Percentiles rank a stretch among this genome's conserved stretches.
Evolutionary conservation across 2,797 vertebrate species (phyloP).

Genomic region (Choloepus didactylus): DNA sequence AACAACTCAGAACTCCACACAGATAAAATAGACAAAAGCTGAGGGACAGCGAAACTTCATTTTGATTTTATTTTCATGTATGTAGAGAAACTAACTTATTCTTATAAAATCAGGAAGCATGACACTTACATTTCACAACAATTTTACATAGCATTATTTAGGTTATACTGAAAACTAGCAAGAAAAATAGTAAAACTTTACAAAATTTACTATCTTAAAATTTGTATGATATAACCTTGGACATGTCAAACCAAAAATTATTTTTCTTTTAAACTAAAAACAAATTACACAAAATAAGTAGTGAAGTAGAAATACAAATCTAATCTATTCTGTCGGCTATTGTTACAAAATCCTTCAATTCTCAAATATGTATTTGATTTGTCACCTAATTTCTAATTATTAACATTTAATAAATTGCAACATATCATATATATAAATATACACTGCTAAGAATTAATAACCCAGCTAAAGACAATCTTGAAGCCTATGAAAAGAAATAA

Average conservation of each 20-base stretch:
- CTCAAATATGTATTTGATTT: slow-evolving; percentile 47
- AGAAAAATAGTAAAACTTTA: neutral
- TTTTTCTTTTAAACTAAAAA: slow-evolving; percentile 56
- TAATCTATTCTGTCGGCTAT: neutral
- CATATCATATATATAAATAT: neutral
- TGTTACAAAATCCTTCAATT: neutral
- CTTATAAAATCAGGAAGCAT: slow-evolving; percentile 27
- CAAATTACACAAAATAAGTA: slow-evolving; percentile 42
- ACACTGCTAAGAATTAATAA: slow-evolving; percentile 8
- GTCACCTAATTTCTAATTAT: neutral
- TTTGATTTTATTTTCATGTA: slow-evolving; percentile 53
- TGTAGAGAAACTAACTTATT: neutral
- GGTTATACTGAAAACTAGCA: neutral
- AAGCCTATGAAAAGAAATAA: slow-evolving; percentile 38
- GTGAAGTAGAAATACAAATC: slow-evolving; percentile 30
- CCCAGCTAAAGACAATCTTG: neutral
- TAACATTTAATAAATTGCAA: slow-evolving; percentile 51
- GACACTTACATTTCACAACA: slow-evolving; percentile 17
- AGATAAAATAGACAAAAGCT: neutral
- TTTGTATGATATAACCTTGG: neutral
- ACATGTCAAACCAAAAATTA: neutral
- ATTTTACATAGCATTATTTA: slow-evolving; percentile 30
- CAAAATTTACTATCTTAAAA: slow-evolving; percentile 5
- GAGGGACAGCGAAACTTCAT: neutral
- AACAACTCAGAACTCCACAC: neutral